Base-by-base conservation (phyloP, 2,113 vertebrate species). In the Mus musculus region DNA sequence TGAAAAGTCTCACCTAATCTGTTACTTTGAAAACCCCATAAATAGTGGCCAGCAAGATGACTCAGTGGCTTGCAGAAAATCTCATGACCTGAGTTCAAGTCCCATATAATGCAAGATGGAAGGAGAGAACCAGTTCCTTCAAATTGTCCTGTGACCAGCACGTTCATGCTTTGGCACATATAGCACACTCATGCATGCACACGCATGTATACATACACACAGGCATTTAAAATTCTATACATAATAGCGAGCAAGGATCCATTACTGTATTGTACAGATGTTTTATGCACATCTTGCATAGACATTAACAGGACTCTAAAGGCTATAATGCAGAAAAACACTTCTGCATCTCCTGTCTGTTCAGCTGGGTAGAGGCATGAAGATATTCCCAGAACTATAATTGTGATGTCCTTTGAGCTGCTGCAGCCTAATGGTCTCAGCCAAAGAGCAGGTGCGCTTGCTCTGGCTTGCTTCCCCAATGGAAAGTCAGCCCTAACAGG, bases 21-120 rank as follows among this genome's bases (percentile, higher is more conserved):
- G 67, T n/a, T 72, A 71, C 1, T 94, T 93, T 49, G 56, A 95
- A 95, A 63, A 20, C 88, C 63, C 52, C 33, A 69, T 56, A 86
- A 86, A 24, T 22, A 22, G 10, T 49, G 30, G 42, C 42, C 39
- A 67, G 14, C 16, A 49, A 49, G 42, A 67, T 86, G 42, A 17
- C 42, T 86, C 28, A 13, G 42, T 49, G 30, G 16, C 28, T 36
- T 69, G 39, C 28, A 69, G 9, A 39, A 67, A 28, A 39, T 46
- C 61, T 46, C 26, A 46, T 4, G 5, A 52, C 30, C 10, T 22
- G 10, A 86, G 42, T 49, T 49, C 22, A 63, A 5, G 8, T 13
- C 56, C n/a, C 39, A 11, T 14, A 84, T 17, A 13, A 63, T 61
- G 28, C 12, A 42, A 17, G n/a, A 14, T 63, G n/a, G n/a, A 14